Percentiles rank a stretch among this genome's conserved stretches.
phyloP scores from a whole-genome alignment of 1,140 invertebrate species.

The Laodelphax striatellus region DNA sequence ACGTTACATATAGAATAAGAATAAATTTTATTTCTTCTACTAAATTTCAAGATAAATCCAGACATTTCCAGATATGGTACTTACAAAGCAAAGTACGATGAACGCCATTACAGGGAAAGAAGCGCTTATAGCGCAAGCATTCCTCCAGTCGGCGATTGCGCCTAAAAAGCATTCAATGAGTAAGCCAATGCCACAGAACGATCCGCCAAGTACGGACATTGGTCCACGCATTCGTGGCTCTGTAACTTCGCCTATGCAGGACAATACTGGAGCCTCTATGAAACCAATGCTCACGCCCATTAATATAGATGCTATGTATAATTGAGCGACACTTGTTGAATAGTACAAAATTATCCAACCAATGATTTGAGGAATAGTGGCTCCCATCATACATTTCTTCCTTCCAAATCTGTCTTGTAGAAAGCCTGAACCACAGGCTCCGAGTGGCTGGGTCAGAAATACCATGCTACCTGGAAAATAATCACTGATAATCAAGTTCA shows the following conservation, averaged over 20 bases:
- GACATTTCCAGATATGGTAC: too few relatives aligned
- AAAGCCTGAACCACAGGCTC: conserved; percentile 15
- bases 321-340: conserved; percentile 4
- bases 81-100: conserved; percentile 9
- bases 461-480: conserved; percentile 20
- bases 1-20: too few relatives aligned
- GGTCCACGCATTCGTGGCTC: conserved; percentile 21
- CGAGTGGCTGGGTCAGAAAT: conserved; percentile 17
- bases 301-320: conserved; percentile 13
- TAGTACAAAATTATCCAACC: conserved; percentile 18
- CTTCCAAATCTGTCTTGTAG: conserved; percentile 17
- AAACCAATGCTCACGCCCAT: conserved; percentile 32
- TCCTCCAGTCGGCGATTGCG: conserved; percentile 6
- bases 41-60: too few relatives aligned
- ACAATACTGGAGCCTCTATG: conserved; percentile 36
- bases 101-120: conserved; percentile 13
- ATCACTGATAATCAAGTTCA: too few relatives aligned
- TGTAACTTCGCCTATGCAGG: conserved; percentile 39
- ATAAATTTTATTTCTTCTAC: too few relatives aligned
- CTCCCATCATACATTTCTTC: conserved; percentile 19
- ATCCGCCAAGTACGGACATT: neutral
- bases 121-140: conserved; percentile 2
- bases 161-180: conserved; percentile 1
- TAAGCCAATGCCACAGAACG: conserved; percentile 8
- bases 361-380: conserved; percentile 17